Evolutionary conservation across 2,888 invertebrate species (phyloP).

Genomic region (Thymelicus lineola): DNA sequence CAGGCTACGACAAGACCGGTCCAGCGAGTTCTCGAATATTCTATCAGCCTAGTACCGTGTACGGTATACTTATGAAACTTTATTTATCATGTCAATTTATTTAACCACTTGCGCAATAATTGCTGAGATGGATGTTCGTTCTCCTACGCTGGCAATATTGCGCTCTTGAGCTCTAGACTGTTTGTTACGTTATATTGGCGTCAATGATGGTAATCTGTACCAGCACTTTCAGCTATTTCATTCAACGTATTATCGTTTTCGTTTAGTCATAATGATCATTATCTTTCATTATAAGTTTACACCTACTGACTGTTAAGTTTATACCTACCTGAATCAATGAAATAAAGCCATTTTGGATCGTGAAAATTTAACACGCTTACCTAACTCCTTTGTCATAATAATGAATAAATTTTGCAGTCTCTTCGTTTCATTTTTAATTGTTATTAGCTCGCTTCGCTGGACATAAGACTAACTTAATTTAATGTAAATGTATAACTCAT

Average conservation of each 20-base stretch:
- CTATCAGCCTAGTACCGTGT: conserved; percentile 55
- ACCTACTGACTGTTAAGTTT: too few species aligned
- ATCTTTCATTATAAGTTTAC: too few species aligned
- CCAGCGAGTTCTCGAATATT: conserved; percentile 57
- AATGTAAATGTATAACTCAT: too few species aligned
- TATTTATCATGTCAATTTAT: conserved; percentile 70
- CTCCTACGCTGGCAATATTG: not conserved
- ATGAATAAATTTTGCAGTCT: not conserved
- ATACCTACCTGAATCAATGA: not conserved
- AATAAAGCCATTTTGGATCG: not conserved
- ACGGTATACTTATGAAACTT: conserved; percentile 70
- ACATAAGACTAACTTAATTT: not conserved
- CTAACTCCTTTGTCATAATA: not conserved
- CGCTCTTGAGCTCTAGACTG: not conserved
- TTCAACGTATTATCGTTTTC: conserved; percentile 2
- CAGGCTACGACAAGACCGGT: conserved; percentile 56
- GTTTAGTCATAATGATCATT: conserved; percentile 3
- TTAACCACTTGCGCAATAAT: conserved; percentile 66
- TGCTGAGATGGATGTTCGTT: conserved; percentile 21
- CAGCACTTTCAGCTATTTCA: not conserved
- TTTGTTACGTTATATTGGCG: not conserved
- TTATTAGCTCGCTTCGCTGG: not conserved
- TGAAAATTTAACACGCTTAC: not conserved
- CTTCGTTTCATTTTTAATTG: too few species aligned
- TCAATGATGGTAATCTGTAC: not conserved